A percentile compares a stretch with the other conserved stretches of the same genome.
Conservation (phyloP, 2,113 vertebrate species). For the Gobius niger region DNA sequence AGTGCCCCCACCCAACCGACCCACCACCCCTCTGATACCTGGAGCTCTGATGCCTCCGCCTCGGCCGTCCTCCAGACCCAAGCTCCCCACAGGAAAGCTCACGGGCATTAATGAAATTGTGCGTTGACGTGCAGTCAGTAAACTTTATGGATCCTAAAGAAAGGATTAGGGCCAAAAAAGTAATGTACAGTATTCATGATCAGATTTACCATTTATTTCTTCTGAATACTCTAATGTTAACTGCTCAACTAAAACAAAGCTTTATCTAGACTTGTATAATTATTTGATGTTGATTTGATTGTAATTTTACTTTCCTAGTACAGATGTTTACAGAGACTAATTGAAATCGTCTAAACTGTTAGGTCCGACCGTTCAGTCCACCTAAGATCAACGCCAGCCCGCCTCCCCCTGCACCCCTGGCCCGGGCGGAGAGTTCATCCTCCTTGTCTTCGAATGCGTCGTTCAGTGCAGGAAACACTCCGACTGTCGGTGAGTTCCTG, state of each 20-base stretch:
- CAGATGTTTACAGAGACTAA: background rate
- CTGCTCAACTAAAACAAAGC: too few relatives aligned
- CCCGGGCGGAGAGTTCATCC: slow-evolving; percentile 94
- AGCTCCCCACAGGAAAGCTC: slow-evolving; percentile 87
- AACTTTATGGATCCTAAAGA: background rate
- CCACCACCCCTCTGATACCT: slow-evolving; percentile 86
- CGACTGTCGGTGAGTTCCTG: slow-evolving; percentile 86
- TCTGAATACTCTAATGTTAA: too few relatives aligned
- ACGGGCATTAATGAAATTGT: slow-evolving; percentile 97
- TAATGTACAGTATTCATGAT: too few relatives aligned
- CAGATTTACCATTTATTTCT: too few relatives aligned
- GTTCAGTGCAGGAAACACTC: slow-evolving; percentile 91
- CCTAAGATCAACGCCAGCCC: slow-evolving; percentile 86
- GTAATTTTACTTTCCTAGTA: background rate
- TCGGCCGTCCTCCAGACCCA: slow-evolving; percentile 92
- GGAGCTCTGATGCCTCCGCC: slow-evolving; percentile 91
- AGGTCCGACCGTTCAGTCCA: slow-evolving; percentile 94
- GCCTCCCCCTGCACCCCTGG: slow-evolving; percentile 87
- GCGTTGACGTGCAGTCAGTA: slow-evolving; percentile 58
- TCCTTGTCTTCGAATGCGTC: slow-evolving; percentile 95
- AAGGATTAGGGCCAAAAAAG: background rate
- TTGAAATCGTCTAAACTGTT: background rate
- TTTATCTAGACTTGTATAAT: too few relatives aligned
- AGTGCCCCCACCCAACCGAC: slow-evolving; percentile 81
- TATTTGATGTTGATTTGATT: too few relatives aligned